Evolutionary conservation across 2,888 invertebrate genomes (phyloP), one percentile per base, ranked within the genome.

Genomic region (Tetragonisca angustula): DNA sequence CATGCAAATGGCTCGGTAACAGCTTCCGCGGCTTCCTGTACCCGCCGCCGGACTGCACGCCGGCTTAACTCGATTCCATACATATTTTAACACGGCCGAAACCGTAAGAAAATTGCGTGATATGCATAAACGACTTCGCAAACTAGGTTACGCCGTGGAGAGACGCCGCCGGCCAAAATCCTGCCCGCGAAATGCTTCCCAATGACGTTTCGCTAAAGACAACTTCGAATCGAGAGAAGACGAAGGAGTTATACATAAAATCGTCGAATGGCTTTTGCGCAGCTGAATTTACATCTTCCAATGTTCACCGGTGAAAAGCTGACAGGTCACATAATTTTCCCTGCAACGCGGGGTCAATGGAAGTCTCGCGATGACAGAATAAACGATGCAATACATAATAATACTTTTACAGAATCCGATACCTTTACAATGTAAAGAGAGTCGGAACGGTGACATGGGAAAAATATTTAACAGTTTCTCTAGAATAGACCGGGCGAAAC

Each of bases 101-200:
- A 94, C 93, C 93, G 91, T 93, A 94, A 94, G 94, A 94, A 94
- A 94, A 94, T 94, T 94, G 94, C 91, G 91, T 92, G 92, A 92
- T 93, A 92, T 92, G 92, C 93, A 93, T 94, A 94, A 94, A 93
- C 92, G 92, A 91, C 92, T 92, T 92, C 91, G 91, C 90, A 89
- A 92, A 91, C 92, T 91, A 87, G 90, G 91, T 93, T 93, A 92
- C 90, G 36, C 65, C 72, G 78, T 24, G 5, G 71, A 49, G 36
- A 2, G 27, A 54, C 43, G 24, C 54, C 65, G 15, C 15, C 36
- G 65, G 21, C 54, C 43, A 65, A 75, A 75, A 64, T 73, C 73
- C 19, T 59, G 21, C 24, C 59, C 49, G 21, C 9, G 3, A 32
- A 73, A 73, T 52, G n/a, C 64, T 19, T n/a, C 52, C 2, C 52